Percentiles rank a stretch among this genome's conserved stretches.
Conservation (phyloP, 2,888 invertebrate genomes). For the Dolichopus griseipennis region DNA sequence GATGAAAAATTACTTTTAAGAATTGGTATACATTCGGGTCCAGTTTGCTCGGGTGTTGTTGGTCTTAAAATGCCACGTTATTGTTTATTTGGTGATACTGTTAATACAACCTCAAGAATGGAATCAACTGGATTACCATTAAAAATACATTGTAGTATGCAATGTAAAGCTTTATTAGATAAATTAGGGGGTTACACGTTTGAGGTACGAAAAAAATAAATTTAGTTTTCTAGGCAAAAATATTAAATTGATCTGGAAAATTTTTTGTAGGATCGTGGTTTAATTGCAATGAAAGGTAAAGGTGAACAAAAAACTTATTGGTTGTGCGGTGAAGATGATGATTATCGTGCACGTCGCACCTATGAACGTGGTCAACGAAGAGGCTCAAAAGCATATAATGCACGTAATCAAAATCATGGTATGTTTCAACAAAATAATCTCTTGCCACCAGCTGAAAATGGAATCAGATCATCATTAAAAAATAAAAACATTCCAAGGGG, state of each 20-base stretch:
- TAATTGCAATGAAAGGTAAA: conserved; percentile 75
- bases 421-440: conserved; percentile 34
- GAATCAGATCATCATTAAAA: conserved; percentile 61
- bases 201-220: conserved; percentile 26
- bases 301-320: conserved; percentile 76
- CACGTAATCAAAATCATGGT: conserved; percentile 35
- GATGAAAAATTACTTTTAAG: conserved; percentile 73
- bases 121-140: conserved; percentile 77
- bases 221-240: too few species aligned
- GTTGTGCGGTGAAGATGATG: conserved; percentile 66
- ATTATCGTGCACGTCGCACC: conserved; percentile 49
- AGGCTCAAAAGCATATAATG: conserved; percentile 41
- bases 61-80: conserved; percentile 90
- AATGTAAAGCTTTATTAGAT: conserved; percentile 60
- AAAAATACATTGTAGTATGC: conserved; percentile 72
- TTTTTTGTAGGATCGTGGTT: conserved; percentile 59
- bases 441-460: conserved; percentile 29
- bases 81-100: conserved; percentile 87
- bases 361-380: conserved; percentile 47
- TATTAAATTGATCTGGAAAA: background rate
- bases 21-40: conserved; percentile 87
- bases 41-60: conserved; percentile 87
- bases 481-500: conserved; percentile 52
- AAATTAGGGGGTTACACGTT: conserved; percentile 65
- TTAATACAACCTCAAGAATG: conserved; percentile 82